Percentiles rank a stretch among this genome's conserved stretches.
Evolutionary conservation across 2,113 vertebrate genomes (phyloP).

Genomic region (Phalacrocorax pelagicus): DNA sequence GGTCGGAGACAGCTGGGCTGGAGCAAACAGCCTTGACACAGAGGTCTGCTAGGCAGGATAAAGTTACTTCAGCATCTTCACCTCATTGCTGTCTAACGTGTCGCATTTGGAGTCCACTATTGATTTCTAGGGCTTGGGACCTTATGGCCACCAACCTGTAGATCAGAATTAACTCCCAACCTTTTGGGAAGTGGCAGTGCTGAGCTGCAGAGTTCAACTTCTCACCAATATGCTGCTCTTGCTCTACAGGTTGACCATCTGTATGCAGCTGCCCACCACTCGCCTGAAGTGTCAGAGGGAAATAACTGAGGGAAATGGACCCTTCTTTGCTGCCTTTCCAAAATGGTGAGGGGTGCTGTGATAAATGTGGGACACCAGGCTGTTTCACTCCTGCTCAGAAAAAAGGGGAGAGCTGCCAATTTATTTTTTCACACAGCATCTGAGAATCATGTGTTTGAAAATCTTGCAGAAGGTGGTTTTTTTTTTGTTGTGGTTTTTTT

Average conservation of each 20-base stretch:
- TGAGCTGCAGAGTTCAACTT: background rate
- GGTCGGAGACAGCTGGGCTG: constrained; percentile 26
- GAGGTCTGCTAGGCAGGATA: constrained; percentile 13
- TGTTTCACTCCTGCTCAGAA: background rate
- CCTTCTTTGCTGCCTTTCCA: background rate
- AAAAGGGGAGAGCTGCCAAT: background rate
- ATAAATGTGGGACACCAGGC: background rate
- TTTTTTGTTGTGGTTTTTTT: background rate
- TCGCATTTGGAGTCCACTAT: constrained; percentile 14
- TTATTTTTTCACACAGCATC: constrained; percentile 5
- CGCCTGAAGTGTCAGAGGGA: background rate
- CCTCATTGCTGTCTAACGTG: background rate
- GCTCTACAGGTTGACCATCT: background rate
- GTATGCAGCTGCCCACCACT: background rate
- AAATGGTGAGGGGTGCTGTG: background rate
- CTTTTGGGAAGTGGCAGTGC: background rate
- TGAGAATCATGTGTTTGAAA: constrained; percentile 32
- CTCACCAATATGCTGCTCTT: background rate
- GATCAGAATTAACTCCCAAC: background rate
- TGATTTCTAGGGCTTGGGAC: background rate
- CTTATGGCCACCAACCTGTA: background rate
- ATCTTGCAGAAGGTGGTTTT: background rate
- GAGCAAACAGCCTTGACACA: constrained; percentile 18
- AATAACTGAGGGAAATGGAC: background rate
- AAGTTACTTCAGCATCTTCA: constrained; percentile 24